Evolutionary conservation across 1,140 invertebrate genomes (phyloP).

Genomic region (Dolichoris vasculosae): DNA sequence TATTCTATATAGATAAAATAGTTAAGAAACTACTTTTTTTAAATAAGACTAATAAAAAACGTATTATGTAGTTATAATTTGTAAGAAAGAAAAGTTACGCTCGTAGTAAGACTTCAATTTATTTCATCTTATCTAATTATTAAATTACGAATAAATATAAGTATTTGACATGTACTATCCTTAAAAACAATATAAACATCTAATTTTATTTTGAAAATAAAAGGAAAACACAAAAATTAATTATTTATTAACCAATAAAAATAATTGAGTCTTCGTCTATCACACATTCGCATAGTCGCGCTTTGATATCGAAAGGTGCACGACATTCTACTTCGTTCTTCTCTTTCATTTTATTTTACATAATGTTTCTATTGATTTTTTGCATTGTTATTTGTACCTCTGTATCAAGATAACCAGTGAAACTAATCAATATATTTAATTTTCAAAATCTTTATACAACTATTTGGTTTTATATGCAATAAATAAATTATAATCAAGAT

Average conservation of each 20-base stretch:
- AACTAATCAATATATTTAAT: no score
- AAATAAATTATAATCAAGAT: neutral
- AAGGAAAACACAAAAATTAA: neutral
- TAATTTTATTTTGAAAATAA: neutral
- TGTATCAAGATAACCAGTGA: neutral
- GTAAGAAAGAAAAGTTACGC: neutral
- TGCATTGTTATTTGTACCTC: neutral
- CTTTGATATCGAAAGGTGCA: conserved; percentile 41
- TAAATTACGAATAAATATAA: neutral
- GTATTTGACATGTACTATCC: no score
- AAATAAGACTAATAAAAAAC: neutral
- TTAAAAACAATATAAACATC: neutral
- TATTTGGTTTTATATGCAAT: no score
- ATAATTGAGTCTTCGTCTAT: conserved; percentile 12
- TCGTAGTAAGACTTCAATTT: neutral
- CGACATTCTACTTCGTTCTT: conserved; percentile 20
- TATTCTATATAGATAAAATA: neutral
- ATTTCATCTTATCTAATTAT: conserved; percentile 19
- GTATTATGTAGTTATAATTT: neutral
- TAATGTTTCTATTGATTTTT: neutral
- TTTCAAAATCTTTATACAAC: no score
- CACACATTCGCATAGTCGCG: neutral
- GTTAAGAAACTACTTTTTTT: neutral
- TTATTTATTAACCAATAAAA: conserved; percentile 41
- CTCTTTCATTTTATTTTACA: neutral